phyloP scores from a whole-genome alignment of 2,888 invertebrate species.

The Coenonympha glycerion region DNA sequence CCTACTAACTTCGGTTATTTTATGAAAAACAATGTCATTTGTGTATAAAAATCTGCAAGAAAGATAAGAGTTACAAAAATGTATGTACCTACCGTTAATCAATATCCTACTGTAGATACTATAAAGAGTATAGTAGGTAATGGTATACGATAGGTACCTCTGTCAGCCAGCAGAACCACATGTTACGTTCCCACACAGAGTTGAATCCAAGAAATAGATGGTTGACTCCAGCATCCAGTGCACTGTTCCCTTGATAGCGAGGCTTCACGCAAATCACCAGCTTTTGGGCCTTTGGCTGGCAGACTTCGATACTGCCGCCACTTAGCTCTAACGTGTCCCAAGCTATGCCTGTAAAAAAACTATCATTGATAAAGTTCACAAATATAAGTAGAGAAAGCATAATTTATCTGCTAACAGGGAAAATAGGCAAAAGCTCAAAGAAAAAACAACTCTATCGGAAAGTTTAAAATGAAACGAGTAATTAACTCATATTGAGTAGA shows the following conservation, averaged over 20 bases:
- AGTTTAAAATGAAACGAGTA: too few species aligned
- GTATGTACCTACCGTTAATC: too few species aligned
- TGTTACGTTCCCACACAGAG: conserved; percentile 79
- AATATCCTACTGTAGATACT: too few species aligned
- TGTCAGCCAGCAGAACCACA: conserved; percentile 80
- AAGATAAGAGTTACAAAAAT: too few species aligned
- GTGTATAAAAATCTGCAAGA: too few species aligned
- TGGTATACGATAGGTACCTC: too few species aligned
- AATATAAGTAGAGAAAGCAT: not conserved
- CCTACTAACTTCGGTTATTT: too few species aligned
- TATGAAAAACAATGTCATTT: too few species aligned
- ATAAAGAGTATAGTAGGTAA: not conserved
- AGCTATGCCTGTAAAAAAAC: conserved; percentile 40
- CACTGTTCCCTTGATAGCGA: conserved; percentile 53
- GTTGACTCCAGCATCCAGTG: conserved; percentile 52
- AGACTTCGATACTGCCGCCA: conserved; percentile 62
- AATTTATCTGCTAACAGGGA: too few species aligned
- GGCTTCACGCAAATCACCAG: conserved; percentile 66
- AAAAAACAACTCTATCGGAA: not conserved
- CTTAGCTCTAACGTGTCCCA: conserved; percentile 65
- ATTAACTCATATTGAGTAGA: too few species aligned
- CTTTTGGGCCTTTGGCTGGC: conserved; percentile 63
- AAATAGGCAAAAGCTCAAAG: not conserved
- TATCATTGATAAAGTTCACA: not conserved
- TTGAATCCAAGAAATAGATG: conserved; percentile 80